These are phyloP conservation scores for Troides helena DNA, from an alignment of 2,888 invertebrate species.

Conservation along the genomic window DNA sequence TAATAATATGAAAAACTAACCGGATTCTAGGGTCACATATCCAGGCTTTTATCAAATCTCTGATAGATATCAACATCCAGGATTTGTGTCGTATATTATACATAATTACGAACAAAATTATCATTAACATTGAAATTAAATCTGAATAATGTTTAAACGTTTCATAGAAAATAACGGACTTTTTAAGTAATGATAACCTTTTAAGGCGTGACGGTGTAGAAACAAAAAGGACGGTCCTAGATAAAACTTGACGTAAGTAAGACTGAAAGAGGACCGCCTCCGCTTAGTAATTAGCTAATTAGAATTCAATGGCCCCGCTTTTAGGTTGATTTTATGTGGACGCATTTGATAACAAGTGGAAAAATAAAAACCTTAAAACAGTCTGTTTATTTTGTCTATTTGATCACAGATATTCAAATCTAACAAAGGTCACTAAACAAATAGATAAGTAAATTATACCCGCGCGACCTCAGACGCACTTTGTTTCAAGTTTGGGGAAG, in stretches of 20 bases:
- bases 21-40: too few relatives aligned
- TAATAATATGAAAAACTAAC: too few relatives aligned
- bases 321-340: slow-evolving; percentile 28
- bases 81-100: too few relatives aligned
- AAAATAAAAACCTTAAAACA: slow-evolving; percentile 8
- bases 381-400: slow-evolving; percentile 24
- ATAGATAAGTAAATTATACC: slow-evolving; percentile 25
- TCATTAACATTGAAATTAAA: neutral
- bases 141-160: neutral
- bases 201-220: slow-evolving; percentile 18
- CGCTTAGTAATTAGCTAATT: slow-evolving; percentile 28
- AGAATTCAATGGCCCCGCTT: slow-evolving; percentile 27
- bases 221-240: slow-evolving; percentile 21
- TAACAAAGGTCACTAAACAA: slow-evolving; percentile 26
- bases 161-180: neutral
- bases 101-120: too few relatives aligned
- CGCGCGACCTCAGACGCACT: slow-evolving; percentile 15
- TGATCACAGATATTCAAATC: slow-evolving; percentile 27
- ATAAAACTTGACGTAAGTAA: slow-evolving; percentile 21
- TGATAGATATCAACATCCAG: too few relatives aligned
- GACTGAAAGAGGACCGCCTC: slow-evolving; percentile 12
- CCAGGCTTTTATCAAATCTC: too few relatives aligned
- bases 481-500: slow-evolving; percentile 22
- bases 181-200: slow-evolving; percentile 17
- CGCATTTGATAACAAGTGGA: slow-evolving; percentile 11